Evolutionary conservation across 2,797 vertebrate species (phyloP), one percentile per base, ranked within the genome.

Genomic region (Smutsia temminckii): DNA sequence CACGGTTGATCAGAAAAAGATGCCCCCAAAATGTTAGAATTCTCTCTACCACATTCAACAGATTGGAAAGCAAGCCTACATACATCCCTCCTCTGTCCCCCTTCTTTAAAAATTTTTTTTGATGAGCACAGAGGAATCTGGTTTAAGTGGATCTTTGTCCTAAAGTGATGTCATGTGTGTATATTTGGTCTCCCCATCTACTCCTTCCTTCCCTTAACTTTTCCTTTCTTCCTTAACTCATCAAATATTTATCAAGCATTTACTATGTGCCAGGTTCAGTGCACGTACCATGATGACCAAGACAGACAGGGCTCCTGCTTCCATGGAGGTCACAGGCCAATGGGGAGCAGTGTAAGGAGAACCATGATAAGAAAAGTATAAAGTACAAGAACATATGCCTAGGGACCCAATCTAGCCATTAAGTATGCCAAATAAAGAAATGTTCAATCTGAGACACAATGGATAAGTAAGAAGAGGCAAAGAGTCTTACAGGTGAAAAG

Each of bases 201-300:
- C 8, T 83, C 40, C 20, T 80, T 63, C 23, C 21, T 85, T 59
- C 32, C 18, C 68, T 88, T 77, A 20, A 29, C 18, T 64, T 71
- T 79, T 80, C 53, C 75, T 90, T 74, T 40, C 55, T 89, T 51
- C n/a, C 32, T 85, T 84, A 66, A 55, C n/a, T 81, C 42, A 92
- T 91, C 69, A 71, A 32, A 64, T 77, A 63, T 81, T 81, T 37
- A 20, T 13, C 69, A 74, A 90, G 53, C 42, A 87, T 25, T 7
- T 29, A 27, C 66, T 78, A 13, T 55, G 40, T 89, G 32, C 32
- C 68, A 88, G 40, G 42, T 8, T 68, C 27, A 59, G 51, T 49
- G 61, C 27, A 37, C 8, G 72, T 9, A 40, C 3, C 12, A 46
- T 51, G 27, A 55, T 37, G 81, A 88, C 55, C 46, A 80, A 80